Evolutionary conservation across 2,113 vertebrate genomes (phyloP).

Genomic region (Candoia aspera): DNA sequence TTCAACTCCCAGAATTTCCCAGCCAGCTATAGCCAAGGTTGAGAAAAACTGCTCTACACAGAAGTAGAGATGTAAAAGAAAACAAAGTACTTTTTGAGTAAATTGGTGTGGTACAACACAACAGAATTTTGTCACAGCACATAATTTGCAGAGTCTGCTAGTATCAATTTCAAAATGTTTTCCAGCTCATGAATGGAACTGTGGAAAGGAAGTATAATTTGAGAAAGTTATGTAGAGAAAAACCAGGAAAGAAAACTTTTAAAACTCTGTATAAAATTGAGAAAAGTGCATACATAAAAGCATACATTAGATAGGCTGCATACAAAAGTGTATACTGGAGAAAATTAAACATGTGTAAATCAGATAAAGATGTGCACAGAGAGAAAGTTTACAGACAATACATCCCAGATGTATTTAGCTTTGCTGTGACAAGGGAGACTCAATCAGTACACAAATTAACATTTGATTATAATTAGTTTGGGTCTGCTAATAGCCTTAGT

Average conservation of each 20-base stretch:
- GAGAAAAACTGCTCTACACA: too few species aligned
- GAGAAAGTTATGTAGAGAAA: background rate
- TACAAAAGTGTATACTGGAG: background rate
- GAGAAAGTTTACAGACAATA: background rate
- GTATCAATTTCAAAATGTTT: background rate
- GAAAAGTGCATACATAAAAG: background rate
- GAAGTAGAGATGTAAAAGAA: background rate
- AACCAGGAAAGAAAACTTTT: background rate
- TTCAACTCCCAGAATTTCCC: too few species aligned
- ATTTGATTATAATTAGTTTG: background rate
- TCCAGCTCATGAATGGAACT: background rate
- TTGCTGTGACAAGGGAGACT: background rate
- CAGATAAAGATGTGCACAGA: background rate
- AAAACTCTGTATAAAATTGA: background rate
- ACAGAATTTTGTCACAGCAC: background rate
- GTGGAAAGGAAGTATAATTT: background rate
- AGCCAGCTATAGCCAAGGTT: too few species aligned
- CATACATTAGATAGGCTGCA: background rate
- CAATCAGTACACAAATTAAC: background rate
- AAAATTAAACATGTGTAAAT: background rate
- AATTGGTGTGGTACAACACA: background rate
- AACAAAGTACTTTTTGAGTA: background rate
- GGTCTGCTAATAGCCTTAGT: background rate
- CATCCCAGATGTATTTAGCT: background rate
- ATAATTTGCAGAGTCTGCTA: background rate